Base-by-base conservation (phyloP, 1,140 invertebrate genomes). In the Euwallacea similis region DNA sequence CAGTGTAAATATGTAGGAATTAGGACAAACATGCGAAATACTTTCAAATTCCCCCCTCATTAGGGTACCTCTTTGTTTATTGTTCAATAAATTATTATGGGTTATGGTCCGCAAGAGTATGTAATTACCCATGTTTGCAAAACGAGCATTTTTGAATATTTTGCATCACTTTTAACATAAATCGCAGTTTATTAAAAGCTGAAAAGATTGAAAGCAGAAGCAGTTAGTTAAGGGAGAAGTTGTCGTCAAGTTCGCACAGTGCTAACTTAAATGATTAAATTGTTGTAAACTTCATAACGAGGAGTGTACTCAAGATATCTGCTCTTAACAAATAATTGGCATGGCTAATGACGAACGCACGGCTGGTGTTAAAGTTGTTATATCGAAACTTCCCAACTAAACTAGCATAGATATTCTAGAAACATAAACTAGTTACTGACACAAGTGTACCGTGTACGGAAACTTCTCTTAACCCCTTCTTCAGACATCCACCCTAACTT, bases 251-350 rank as follows among this genome's bases (percentile, higher is more conserved):
- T 42, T 60, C 11, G 16, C 41, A n/a, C 33, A 33, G 42, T 41
- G 61, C 61, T 47, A 63, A 63, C 63, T 65, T 65, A 65, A 55
- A 55, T 65, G 44, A 65, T 65, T 65, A 65, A 65, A 42, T 65
- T 65, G 47, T 65, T 65, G 63, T 65, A 65, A 65, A 65, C 16
- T 65, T 65, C 13, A 65, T 53, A 65, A 65, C 63, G 11, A 65
- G 63, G 13, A 42, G 50, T 54, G 33, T 42, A 42, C 42, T 53
- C 63, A 33, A 43, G 15, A 63, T 58, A 58, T 58, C 61, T 63
- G 46, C 43, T n/a, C 21, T 4, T 50, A 65, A 65, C 63, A 65
- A 65, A 54, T 65, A 65, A 65, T 65, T 65, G 63, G 63, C 13
- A 65, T 44, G 33, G 63, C 63, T 65, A 65, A 65, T 65, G 47